phyloP scores from a whole-genome alignment of 2,113 vertebrate species.

The Oenanthe melanoleuca region DNA sequence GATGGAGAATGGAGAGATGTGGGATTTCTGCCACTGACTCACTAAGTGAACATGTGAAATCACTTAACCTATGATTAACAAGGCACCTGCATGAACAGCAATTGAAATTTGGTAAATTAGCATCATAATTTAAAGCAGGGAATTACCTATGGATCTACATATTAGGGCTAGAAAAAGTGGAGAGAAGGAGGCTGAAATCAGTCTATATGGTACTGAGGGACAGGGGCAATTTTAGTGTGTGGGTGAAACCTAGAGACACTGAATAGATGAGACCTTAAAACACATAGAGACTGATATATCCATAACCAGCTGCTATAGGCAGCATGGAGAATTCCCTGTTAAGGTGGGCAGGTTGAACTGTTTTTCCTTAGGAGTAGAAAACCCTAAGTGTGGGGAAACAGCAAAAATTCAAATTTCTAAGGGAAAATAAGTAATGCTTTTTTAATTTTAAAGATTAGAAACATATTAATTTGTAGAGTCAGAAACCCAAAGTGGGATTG shows the following conservation, averaged over 20 bases:
- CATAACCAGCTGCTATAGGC: neutral
- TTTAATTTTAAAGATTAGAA: neutral
- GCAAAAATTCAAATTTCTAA: neutral
- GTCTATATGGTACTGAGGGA: neutral
- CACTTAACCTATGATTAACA: neutral
- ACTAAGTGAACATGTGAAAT: neutral
- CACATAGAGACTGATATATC: neutral
- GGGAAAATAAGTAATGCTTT: fast-evolving
- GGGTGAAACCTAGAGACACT: neutral
- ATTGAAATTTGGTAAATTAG: neutral
- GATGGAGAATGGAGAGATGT: neutral
- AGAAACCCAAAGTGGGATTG: neutral
- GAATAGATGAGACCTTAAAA: neutral
- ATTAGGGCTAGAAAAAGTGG: neutral
- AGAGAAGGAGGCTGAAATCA: neutral
- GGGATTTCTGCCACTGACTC: neutral
- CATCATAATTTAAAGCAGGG: neutral
- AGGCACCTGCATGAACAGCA: neutral
- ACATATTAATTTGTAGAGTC: neutral
- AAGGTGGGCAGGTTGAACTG: neutral
- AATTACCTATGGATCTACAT: neutral
- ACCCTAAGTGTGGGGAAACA: neutral
- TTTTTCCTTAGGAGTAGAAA: neutral
- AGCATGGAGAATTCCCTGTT: neutral
- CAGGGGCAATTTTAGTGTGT: neutral